These are phyloP conservation scores for Neosilurus mollespiculum DNA, from an alignment of 2,797 vertebrate species.

Conservation along the genomic window DNA sequence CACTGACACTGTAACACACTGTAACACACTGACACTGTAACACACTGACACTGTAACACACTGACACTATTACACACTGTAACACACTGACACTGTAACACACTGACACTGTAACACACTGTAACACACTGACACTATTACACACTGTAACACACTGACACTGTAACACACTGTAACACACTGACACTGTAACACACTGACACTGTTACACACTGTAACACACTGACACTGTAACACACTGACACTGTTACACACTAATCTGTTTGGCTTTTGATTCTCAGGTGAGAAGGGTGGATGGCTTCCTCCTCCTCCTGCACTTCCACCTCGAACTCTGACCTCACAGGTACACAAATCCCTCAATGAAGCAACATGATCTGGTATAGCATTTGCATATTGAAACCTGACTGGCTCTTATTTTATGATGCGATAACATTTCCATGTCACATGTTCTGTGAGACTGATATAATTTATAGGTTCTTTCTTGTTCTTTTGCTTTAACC, in stretches of 20 bases:
- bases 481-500: not conserved
- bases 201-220: slow-evolving; percentile 35
- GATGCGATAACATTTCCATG: not conserved
- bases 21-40: not conserved
- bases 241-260: not conserved
- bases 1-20: not conserved
- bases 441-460: not conserved
- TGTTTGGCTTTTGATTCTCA: slow-evolving; percentile 59
- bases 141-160: too few species aligned
- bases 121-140: too few species aligned
- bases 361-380: not conserved
- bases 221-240: slow-evolving; percentile 22
- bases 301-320: slow-evolving; percentile 86
- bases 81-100: too few species aligned
- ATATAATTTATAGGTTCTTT: not conserved
- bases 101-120: not conserved
- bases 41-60: not conserved
- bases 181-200: not conserved
- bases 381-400: not conserved
- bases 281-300: slow-evolving; percentile 82
- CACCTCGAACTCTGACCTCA: slow-evolving; percentile 82
- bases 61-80: too few species aligned
- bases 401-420: not conserved
- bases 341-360: slow-evolving; percentile 74
- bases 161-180: too few species aligned